Evolutionary conservation across 1,140 invertebrate species (phyloP), one percentile per base, ranked within the genome.

Genomic region (Magallana angulata): DNA sequence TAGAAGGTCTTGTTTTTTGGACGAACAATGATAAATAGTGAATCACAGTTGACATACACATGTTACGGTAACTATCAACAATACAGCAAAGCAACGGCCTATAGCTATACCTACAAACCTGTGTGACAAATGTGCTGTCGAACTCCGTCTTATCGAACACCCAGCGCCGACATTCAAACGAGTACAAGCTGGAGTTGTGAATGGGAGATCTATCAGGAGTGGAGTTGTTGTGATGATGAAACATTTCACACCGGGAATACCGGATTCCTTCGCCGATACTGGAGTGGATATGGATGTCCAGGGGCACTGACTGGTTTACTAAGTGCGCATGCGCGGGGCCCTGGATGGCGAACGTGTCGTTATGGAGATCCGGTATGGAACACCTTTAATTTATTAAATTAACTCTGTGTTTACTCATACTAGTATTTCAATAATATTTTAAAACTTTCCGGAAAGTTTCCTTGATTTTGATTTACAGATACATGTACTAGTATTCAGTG

Each of bases 241-340:
- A 76, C 8, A 76, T 5, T 12, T 85, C 60, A n/a, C 84, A 85
- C 56, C 57, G 18, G 14, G 64, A 85, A 56, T 85, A 85, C n/a
- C 30, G 60, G 36, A n/a, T 58, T 36, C 82, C 1, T 97, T 96
- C 93, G 97, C 97, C 11, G 96, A 96, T 56, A 96, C 96, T 9
- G 97, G 96, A 60, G 82, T 84, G 82, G 7, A 60, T 58, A 8
- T 84, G 6, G 5, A 76, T 18, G 68, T 86, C 57, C 8, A 59
- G 58, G 4, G 82, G 86, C 18, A 87, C 71, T 6, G 86, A 56
- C 56, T 64, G 24, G 56, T 87, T 87, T 59, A 87, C 59, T n/a
- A 87, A 1, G 12, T 14, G n/a, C 18, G 62, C 80, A 24, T 87
- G 86, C 7, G 18, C 24, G 11, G 56, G 59, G n/a, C 56, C 68